Conservation (phyloP, 2,797 vertebrate genomes). For the Malacoctenus gilli region DNA sequence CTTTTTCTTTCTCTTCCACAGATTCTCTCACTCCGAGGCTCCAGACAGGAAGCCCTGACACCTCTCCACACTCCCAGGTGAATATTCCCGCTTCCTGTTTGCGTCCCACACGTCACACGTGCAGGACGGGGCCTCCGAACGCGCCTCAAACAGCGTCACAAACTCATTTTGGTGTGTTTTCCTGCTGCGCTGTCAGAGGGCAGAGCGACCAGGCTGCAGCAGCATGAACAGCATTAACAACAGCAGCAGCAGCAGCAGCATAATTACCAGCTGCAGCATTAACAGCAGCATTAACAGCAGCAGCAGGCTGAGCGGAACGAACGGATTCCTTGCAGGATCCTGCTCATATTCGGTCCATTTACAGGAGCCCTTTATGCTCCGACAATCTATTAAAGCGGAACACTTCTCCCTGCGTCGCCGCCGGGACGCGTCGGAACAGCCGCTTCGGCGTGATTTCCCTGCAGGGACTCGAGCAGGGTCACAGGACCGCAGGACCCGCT, state of each 20-base stretch:
- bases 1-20: conserved; percentile 8
- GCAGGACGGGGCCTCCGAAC: background rate
- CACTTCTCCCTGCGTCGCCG: conserved; percentile 24
- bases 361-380: conserved; percentile 40
- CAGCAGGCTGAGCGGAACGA: conserved; percentile 60
- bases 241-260: too few species aligned
- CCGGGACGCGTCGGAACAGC: conserved; percentile 17
- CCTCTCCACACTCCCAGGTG: conserved; percentile 47
- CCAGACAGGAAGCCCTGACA: conserved; percentile 10
- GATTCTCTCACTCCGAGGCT: background rate
- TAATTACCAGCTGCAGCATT: too few species aligned
- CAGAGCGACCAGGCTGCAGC: too few species aligned
- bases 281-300: conserved; percentile 15
- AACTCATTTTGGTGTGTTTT: too few species aligned
- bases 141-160: conserved; percentile 3
- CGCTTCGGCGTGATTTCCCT: conserved; percentile 22
- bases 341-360: conserved; percentile 44
- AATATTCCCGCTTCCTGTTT: conserved; percentile 26
- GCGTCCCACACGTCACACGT: background rate
- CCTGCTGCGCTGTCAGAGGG: too few species aligned
- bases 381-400: conserved; percentile 56
- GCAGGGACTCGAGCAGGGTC: background rate
- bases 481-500: background rate
- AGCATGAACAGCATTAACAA: too few species aligned
- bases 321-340: conserved; percentile 60